A percentile compares a stretch with the other conserved stretches of the same genome.
These are phyloP conservation scores for Callipepla squamata DNA, from an alignment of 2,113 vertebrate species.

Conservation along the genomic window DNA sequence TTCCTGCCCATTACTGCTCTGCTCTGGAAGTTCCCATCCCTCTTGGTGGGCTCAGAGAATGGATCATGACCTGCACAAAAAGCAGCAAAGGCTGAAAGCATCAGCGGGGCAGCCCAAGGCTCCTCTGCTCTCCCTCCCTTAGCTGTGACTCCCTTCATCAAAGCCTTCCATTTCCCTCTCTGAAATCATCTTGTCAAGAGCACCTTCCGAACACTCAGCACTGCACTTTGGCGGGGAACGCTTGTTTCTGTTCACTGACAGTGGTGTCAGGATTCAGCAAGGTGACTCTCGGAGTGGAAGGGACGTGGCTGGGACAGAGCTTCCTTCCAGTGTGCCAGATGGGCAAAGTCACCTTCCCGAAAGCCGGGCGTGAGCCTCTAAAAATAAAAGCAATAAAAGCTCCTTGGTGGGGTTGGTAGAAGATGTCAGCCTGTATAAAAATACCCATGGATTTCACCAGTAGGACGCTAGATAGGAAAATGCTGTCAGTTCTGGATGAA, in stretches of 20 bases:
- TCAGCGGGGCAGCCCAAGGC: background rate
- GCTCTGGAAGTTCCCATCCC: background rate
- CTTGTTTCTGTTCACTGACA: background rate
- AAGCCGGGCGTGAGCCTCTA: slow-evolving; percentile 14
- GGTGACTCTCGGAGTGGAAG: background rate
- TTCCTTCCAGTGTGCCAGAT: slow-evolving; percentile 21
- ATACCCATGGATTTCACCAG: slow-evolving; percentile 44
- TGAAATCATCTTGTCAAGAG: background rate
- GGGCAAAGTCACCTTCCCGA: slow-evolving; percentile 46
- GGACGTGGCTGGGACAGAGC: background rate
- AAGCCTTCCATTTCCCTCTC: background rate
- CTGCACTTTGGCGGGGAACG: background rate
- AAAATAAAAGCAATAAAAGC: slow-evolving; percentile 59
- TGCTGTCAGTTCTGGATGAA: slow-evolving; percentile 46
- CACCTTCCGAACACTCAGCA: background rate
- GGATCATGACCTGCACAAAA: background rate
- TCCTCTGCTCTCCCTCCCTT: background rate
- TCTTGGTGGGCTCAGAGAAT: background rate
- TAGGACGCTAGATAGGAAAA: slow-evolving; percentile 12
- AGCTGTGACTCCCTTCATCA: background rate
- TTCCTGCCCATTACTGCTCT: background rate
- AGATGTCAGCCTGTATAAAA: slow-evolving; percentile 57
- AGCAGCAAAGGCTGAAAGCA: background rate
- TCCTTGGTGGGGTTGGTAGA: slow-evolving; percentile 47
- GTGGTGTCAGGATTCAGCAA: background rate